A percentile compares a stretch with the other conserved stretches of the same genome.
phyloP scores from a whole-genome alignment of 2,797 vertebrate genomes.

The Thalassophryne amazonica region DNA sequence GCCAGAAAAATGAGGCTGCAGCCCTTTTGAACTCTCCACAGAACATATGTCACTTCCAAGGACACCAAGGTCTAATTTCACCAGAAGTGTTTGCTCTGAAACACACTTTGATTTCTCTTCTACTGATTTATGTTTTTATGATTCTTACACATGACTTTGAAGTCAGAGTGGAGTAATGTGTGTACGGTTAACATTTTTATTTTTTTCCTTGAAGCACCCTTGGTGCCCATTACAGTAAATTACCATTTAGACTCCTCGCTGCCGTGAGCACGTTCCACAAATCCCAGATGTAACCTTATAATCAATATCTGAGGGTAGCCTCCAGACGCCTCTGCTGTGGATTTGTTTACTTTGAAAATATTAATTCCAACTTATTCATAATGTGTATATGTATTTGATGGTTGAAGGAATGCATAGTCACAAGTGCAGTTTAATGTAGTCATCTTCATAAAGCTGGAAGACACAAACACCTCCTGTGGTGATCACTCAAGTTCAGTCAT shows the following conservation, averaged over 20 bases:
- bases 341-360: conserved; percentile 4
- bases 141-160: conserved; percentile 43
- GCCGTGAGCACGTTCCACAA: conserved; percentile 28
- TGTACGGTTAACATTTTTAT: conserved; percentile 25
- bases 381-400: not conserved
- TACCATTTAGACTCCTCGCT: conserved; percentile 39
- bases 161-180: conserved; percentile 32
- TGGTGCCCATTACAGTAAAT: conserved; percentile 46
- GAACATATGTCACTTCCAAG: conserved; percentile 11
- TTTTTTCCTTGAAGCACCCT: conserved; percentile 28
- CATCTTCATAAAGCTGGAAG: too few species aligned
- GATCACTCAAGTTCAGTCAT: too few species aligned
- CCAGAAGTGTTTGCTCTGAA: conserved; percentile 20
- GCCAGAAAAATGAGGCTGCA: not conserved
- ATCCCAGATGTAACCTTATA: conserved; percentile 9
- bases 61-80: conserved; percentile 21
- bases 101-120: conserved; percentile 25
- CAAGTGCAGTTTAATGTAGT: too few species aligned
- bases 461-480: too few species aligned
- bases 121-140: conserved; percentile 45
- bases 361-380: too few species aligned
- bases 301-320: conserved; percentile 12
- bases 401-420: too few species aligned
- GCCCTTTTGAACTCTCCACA: conserved; percentile 3
- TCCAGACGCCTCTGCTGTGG: not conserved